Percentiles rank a stretch among this genome's conserved stretches.
These are phyloP conservation scores for Myodes glareolus DNA, from an alignment of 2,113 vertebrate genomes.

Conservation along the genomic window DNA sequence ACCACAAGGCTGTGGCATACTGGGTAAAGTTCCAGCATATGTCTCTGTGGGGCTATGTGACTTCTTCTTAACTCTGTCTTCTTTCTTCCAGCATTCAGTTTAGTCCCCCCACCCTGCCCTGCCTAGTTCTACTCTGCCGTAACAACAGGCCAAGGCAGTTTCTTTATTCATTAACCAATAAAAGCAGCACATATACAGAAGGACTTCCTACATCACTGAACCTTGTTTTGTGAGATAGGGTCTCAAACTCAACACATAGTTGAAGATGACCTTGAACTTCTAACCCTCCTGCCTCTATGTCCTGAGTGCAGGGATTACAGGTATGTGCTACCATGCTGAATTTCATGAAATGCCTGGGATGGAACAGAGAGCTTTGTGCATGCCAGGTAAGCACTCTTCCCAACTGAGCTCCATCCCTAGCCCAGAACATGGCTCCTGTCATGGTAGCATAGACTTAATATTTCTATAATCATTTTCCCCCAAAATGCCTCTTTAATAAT, in stretches of 20 bases:
- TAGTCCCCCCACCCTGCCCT: too few relatives aligned
- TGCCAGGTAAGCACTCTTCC: not conserved
- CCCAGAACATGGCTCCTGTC: not conserved
- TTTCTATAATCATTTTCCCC: not conserved
- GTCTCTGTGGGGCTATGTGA: too few relatives aligned
- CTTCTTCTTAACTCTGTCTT: too few relatives aligned
- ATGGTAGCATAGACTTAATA: not conserved
- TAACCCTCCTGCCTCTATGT: not conserved
- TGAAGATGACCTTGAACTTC: not conserved
- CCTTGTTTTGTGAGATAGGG: not conserved
- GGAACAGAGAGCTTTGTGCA: not conserved
- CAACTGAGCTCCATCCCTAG: not conserved
- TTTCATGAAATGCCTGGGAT: not conserved
- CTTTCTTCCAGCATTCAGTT: too few relatives aligned
- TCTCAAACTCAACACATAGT: not conserved
- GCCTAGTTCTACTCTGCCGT: too few relatives aligned
- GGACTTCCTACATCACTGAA: too few relatives aligned
- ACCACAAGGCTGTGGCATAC: too few relatives aligned
- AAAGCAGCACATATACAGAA: too few relatives aligned
- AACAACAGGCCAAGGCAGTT: too few relatives aligned
- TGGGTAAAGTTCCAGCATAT: too few relatives aligned
- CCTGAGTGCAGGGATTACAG: not conserved
- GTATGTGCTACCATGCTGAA: not conserved
- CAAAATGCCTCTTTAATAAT: not conserved
- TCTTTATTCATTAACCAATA: too few relatives aligned